Percentiles rank a stretch among this genome's conserved stretches.
Evolutionary conservation across 2,113 vertebrate genomes (phyloP).

Genomic region (Xenopus laevis): DNA sequence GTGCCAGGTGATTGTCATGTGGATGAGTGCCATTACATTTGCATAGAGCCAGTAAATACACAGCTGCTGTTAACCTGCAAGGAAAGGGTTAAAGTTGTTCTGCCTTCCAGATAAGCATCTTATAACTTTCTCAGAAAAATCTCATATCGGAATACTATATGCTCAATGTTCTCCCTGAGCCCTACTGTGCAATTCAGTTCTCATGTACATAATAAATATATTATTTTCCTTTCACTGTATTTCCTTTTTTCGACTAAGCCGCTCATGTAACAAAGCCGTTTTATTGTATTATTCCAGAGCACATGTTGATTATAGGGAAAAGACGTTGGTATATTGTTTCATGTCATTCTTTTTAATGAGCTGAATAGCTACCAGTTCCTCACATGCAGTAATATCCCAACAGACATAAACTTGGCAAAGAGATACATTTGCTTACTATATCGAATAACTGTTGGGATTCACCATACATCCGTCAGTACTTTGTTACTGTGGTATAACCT

Average conservation of each 20-base stretch:
- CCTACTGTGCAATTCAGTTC: not conserved
- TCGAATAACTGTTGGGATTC: constrained; percentile 22
- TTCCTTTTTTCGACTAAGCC: constrained; percentile 7
- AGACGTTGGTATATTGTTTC: constrained; percentile 42
- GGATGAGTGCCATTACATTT: too few relatives aligned
- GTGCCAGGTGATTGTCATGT: too few relatives aligned
- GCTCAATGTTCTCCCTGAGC: not conserved
- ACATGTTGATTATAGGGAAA: constrained; percentile 29
- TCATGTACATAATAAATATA: constrained; percentile 4
- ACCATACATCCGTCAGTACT: constrained; percentile 7
- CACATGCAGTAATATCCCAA: constrained; percentile 35
- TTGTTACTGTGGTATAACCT: constrained; percentile 17
- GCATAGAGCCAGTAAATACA: too few relatives aligned
- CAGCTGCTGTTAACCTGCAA: too few relatives aligned
- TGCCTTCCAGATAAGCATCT: too few relatives aligned
- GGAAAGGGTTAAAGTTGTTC: too few relatives aligned
- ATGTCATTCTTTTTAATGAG: constrained; percentile 21
- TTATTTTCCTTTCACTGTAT: not conserved
- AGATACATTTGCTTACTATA: constrained; percentile 23
- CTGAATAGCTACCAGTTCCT: constrained; percentile 40
- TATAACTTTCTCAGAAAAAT: not conserved
- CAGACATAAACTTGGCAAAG: constrained; percentile 34
- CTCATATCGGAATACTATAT: constrained; percentile 31
- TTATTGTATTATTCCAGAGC: constrained; percentile 42
- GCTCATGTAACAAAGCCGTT: constrained; percentile 5